These are phyloP conservation scores for Melanchra persicariae DNA, from an alignment of 2,888 invertebrate species.

Conservation along the genomic window DNA sequence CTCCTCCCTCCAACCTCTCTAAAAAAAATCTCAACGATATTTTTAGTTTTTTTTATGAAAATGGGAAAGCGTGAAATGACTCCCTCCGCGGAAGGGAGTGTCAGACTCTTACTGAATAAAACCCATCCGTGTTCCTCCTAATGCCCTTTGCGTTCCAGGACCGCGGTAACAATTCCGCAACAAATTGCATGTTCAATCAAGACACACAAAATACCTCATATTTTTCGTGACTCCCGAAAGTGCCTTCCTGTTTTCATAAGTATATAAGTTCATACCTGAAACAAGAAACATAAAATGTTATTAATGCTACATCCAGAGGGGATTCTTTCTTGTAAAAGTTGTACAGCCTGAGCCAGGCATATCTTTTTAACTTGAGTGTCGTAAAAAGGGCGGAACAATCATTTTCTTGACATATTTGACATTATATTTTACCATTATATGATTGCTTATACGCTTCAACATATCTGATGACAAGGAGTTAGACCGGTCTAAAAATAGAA, in stretches of 20 bases:
- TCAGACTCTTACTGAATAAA: too few relatives aligned
- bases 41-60: too few relatives aligned
- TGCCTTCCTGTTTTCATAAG: background rate
- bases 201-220: background rate
- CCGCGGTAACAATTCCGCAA: too few relatives aligned
- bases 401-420: conserved; percentile 87
- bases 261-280: conserved; percentile 39
- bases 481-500: too few relatives aligned
- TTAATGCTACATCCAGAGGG: background rate
- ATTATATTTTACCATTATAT: conserved; percentile 85
- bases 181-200: background rate
- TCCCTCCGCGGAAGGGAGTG: too few relatives aligned
- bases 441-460: conserved; percentile 85
- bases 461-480: conserved; percentile 86
- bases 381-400: conserved; percentile 13
- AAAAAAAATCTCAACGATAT: too few relatives aligned
- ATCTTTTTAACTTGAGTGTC: conserved; percentile 17
- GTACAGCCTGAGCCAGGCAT: conserved; percentile 2
- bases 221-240: background rate
- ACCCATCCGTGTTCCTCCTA: too few relatives aligned
- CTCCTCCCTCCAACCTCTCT: too few relatives aligned
- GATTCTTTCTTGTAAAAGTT: conserved; percentile 21
- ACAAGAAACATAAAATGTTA: conserved; percentile 30
- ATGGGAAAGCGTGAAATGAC: too few relatives aligned
- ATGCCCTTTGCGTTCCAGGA: too few relatives aligned